Base-by-base conservation (phyloP, 2,888 invertebrate species). In the Cerastis rubricosa region DNA sequence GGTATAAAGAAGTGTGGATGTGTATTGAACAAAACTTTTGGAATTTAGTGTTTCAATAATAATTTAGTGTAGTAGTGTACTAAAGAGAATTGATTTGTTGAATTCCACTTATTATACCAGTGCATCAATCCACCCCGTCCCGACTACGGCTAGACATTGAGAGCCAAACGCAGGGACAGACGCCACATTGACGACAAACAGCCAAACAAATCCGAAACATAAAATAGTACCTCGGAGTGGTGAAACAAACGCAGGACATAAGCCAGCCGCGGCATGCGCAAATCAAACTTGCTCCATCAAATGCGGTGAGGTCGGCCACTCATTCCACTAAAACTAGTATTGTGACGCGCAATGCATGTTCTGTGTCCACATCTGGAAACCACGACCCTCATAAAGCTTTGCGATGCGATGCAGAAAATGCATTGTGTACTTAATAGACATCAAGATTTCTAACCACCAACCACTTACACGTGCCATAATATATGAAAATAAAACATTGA, bases 231-330 rank as follows among this genome's bases (percentile, higher is more conserved):
- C 95, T 94, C 94, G 92, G 94, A 92, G 94, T 94, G 94, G 95
- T 94, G 94, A 91, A 91, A 93, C 93, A 95, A 95, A 94, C 96
- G 95, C 94, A 93, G 95, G 94, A 96, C 94, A 96, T 92, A 95
- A 96, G 94, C 94, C 95, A 95, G 95, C 94, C 93, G 93, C 94
- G 94, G 93, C 96, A 96, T 96, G 96, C 96, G 96, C 96, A 96
- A 96, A 96, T 93, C 93, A 96, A 93, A 96, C 92, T 95, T 94
- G 95, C 94, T 95, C 96, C 96, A 96, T 94, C 94, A 90, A 96
- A 96, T 96, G 96, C 96, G 95, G 96, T 96, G 96, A 95, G 88
- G 95, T 96, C 96, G 96, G 96, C 93, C 96, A 95, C 96, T 95
- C 96, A 96, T 96, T 96, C 96, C 95, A 96, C 96, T 96, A 96